Percentiles rank a stretch among this genome's conserved stretches.
phyloP scores from a whole-genome alignment of 2,113 vertebrate genomes.

The Pseudorectes ferrugineus region DNA sequence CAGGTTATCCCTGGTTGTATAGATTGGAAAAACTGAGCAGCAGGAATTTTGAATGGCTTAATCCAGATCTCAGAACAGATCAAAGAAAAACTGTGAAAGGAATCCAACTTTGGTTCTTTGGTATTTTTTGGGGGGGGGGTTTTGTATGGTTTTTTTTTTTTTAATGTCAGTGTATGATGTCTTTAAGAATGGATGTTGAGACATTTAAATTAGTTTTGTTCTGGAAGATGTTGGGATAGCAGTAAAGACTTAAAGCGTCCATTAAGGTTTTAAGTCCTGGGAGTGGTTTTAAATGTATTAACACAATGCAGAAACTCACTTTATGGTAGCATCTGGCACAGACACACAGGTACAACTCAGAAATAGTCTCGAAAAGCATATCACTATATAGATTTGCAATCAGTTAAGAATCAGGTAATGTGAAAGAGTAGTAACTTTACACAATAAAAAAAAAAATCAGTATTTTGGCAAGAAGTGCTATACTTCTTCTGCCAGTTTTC shows the following conservation, averaged over 20 bases:
- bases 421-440: not conserved
- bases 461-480: not conserved
- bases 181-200: not conserved
- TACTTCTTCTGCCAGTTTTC: not conserved
- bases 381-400: not conserved
- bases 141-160: not conserved
- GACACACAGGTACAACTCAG: not conserved
- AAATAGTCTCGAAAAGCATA: not conserved
- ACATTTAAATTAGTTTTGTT: not conserved
- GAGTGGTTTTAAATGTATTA: constrained; percentile 27
- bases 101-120: not conserved
- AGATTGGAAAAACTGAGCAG: not conserved
- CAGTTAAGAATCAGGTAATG: not conserved
- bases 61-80: not conserved
- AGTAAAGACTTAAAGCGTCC: not conserved
- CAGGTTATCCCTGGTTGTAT: not conserved
- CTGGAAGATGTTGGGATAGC: not conserved
- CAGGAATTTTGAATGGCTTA: not conserved
- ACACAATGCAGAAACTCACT: not conserved
- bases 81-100: not conserved
- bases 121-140: not conserved
- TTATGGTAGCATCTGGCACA: not conserved
- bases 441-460: not conserved
- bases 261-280: not conserved
- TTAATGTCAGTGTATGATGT: not conserved